Base-by-base conservation (phyloP, 1,140 invertebrate species). In the Hycleus phaleratus region DNA sequence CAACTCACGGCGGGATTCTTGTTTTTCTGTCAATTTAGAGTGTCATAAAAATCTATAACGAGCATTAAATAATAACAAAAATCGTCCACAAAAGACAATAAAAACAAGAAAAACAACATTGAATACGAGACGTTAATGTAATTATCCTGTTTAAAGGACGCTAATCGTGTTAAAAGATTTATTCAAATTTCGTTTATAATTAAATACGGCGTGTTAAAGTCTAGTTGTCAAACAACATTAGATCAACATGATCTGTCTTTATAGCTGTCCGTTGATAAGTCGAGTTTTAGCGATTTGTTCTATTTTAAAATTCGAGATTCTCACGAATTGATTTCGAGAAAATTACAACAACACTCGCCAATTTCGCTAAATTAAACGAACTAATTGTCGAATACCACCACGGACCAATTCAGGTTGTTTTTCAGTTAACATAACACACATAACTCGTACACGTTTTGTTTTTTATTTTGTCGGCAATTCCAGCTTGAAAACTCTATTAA, bases 11-110 rank as follows among this genome's bases (percentile, higher is more conserved):
- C 65, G 63, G 67, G 67, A 61, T 61, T 61, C 67, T 66, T 66
- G 67, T 69, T 69, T 65, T 66, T 62, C 61, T 69, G 67, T 67
- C 67, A 67, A 67, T 67, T 64, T 63, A 57, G 64, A 61, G 64
- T 67, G 65, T 64, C 56, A 63, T 66, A 66, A 67, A 69, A 66
- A 69, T 69, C 63, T 61, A 63, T 68, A 67, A 67, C 61, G 53
- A 52, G 46, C 55, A 57, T 61, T 56, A 65, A 61, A 62, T 59
- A 60, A 65, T 61, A 67, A 18, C 0, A 32, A 32, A 32, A 32
- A 32, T 7, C 32, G 32, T 18, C 18, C 18, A 18, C 18, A 32
- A 32, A 32, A 32, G 32, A 32, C 32, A 32, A 32, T 4, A 32
- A 32, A 4, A 32, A 32, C 32, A 2, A 32, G 7, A 32, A 32